Percentiles rank a stretch among this genome's conserved stretches.
phyloP scores from a whole-genome alignment of 2,888 invertebrate species.

The Athalia circularis region DNA sequence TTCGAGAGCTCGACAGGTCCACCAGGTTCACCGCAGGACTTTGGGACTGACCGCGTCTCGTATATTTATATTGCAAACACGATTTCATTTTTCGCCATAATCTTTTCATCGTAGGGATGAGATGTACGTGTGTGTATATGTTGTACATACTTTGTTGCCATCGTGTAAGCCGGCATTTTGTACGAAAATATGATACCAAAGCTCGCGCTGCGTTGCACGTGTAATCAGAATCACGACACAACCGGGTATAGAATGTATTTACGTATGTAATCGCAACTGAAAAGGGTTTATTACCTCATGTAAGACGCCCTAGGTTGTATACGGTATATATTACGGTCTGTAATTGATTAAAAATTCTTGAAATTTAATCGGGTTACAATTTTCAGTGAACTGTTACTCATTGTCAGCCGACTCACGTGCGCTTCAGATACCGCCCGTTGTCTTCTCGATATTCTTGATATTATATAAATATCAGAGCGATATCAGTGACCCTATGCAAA shows the following conservation, averaged over 20 bases:
- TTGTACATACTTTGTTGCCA: slow-evolving; percentile 12
- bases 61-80: slow-evolving; percentile 32
- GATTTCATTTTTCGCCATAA: slow-evolving; percentile 28
- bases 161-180: slow-evolving; percentile 1
- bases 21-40: slow-evolving; percentile 3
- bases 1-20: slow-evolving; percentile 3
- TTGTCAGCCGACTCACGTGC: not conserved
- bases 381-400: slow-evolving; percentile 30
- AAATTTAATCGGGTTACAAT: slow-evolving; percentile 22
- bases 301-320: too few relatives aligned
- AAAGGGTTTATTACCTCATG: too few relatives aligned
- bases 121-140: not conserved
- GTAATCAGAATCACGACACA: slow-evolving; percentile 11
- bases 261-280: too few relatives aligned
- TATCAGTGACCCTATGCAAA: slow-evolving; percentile 12
- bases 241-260: too few relatives aligned
- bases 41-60: slow-evolving; percentile 14
- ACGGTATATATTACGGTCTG: not conserved
- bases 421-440: not conserved
- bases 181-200: slow-evolving; percentile 2
- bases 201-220: not conserved
- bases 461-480: not conserved
- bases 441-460: slow-evolving; percentile 7
- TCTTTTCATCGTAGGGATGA: slow-evolving; percentile 25
- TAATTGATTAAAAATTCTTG: slow-evolving; percentile 11